Base-by-base conservation (phyloP, 2,797 vertebrate genomes). In the Microtus obscurus region DNA sequence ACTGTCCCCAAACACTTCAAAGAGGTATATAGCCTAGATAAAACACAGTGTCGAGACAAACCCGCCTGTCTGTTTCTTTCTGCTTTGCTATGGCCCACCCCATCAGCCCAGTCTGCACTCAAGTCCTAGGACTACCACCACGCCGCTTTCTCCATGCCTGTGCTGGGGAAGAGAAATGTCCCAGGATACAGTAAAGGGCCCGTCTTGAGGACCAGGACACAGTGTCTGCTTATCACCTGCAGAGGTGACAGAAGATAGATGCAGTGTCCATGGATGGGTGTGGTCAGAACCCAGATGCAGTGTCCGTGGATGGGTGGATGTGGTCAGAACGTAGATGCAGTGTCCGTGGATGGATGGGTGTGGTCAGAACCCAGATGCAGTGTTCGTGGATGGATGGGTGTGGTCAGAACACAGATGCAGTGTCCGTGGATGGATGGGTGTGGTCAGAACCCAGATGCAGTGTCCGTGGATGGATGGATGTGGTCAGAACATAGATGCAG, bases 361-460 rank as follows among this genome's bases (percentile, higher is more conserved):
- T 2, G 13, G 19, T 29, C 17, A 21, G 1, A 29, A 43, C 23
- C 34, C 1, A 0, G 29, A 9, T 8, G 0, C 2, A 14, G 7
- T 76, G 12, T 61, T 51, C 1, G 16, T 2, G 1, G 29, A 45
- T 45, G 43, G 43, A 6, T 45, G 43, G 43, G n/a, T 40, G 40
- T 40, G 40, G 40, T 40, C 56, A 21, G 1, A 29, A 43, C 23
- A 37, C 1, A 0, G 29, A 9, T 8, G 0, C 2, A 14, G 7
- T 76, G 12, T 61, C 59, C 1, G 17, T 2, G 1, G 29, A 40
- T 40, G 40, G 43, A 5, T 43, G 43, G n/a, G 43, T 43, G 43
- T 43, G 43, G 43, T 43, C 5, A 40, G 40, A 40, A 40, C 40
- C 4, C 4, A 40, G 40, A 40, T 40, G 40, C 40, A 40, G 40